phyloP scores from a whole-genome alignment of 1,140 invertebrate species.

The Drosophila sp. region DNA sequence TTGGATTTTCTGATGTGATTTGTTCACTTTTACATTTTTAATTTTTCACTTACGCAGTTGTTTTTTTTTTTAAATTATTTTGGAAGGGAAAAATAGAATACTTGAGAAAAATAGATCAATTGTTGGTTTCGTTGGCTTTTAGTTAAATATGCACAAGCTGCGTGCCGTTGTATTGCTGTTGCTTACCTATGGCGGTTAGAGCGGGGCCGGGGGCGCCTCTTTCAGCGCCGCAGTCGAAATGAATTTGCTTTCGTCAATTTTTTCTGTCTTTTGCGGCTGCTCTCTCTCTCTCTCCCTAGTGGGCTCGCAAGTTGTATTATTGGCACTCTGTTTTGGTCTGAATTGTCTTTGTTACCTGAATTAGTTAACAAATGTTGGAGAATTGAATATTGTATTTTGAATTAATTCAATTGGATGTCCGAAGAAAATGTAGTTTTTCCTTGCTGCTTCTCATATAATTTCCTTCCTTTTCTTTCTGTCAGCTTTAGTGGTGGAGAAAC shows the following conservation, averaged over 20 bases:
- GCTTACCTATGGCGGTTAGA: conserved; percentile 59
- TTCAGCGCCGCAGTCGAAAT: conserved; percentile 22
- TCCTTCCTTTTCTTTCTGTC: conserved; percentile 4
- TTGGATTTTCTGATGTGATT: conserved; percentile 35
- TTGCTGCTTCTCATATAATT: conserved; percentile 8
- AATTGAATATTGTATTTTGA: conserved; percentile 1
- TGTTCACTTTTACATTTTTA: conserved; percentile 34
- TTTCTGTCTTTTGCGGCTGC: conserved; percentile 2
- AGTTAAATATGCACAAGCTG: conserved; percentile 46
- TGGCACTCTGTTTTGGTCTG: background rate
- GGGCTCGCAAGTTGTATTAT: conserved; percentile 11
- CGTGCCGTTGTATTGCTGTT: conserved; percentile 48
- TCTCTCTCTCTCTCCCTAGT: background rate
- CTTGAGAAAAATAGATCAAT: conserved; percentile 77
- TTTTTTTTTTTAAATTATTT: conserved; percentile 41
- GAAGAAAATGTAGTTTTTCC: conserved; percentile 5
- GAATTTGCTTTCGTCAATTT: conserved; percentile 21
- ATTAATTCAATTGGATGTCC: conserved; percentile 3
- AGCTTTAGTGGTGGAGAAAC: background rate
- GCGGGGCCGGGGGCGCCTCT: conserved; percentile 26
- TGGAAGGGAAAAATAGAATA: conserved; percentile 79
- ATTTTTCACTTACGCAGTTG: conserved; percentile 34
- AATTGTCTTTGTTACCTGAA: conserved; percentile 15
- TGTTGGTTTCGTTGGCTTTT: conserved; percentile 53
- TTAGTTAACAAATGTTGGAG: conserved; percentile 6